A percentile compares a stretch with the other conserved stretches of the same genome.
Conservation (phyloP, 2,888 invertebrate genomes). For the Dexiosoma caninum region DNA sequence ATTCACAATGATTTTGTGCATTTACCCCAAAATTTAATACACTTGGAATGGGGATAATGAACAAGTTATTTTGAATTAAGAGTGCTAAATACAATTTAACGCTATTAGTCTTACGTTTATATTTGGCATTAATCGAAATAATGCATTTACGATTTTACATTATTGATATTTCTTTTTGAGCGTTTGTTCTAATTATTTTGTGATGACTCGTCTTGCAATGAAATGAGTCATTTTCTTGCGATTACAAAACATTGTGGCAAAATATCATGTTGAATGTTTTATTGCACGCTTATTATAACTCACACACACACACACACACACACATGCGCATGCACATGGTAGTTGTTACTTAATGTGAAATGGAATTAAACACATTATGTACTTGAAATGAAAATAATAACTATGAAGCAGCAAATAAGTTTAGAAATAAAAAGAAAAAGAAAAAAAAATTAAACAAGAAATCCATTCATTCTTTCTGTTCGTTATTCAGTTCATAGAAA, state of each 20-base stretch:
- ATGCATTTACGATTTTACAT: too few relatives aligned
- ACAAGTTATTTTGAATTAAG: too few relatives aligned
- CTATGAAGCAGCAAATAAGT: neutral
- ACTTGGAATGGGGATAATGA: too few relatives aligned
- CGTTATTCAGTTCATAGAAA: neutral
- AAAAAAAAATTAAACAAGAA: too few relatives aligned
- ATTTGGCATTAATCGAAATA: too few relatives aligned
- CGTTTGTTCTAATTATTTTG: slow-evolving; percentile 17
- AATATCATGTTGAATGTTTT: neutral
- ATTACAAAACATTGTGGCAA: neutral
- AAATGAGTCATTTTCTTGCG: slow-evolving; percentile 20
- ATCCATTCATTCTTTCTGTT: too few relatives aligned
- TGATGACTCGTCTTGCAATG: slow-evolving; percentile 2
- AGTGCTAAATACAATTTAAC: too few relatives aligned
- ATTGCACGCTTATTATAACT: neutral
- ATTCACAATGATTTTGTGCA: too few relatives aligned
- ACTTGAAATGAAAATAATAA: slow-evolving; percentile 39
- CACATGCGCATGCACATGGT: too few relatives aligned
- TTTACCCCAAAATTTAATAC: too few relatives aligned
- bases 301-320: neutral
- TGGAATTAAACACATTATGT: slow-evolving; percentile 29
- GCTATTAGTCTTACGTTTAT: too few relatives aligned
- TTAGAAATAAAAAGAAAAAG: slow-evolving; percentile 2
- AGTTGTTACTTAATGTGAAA: neutral
- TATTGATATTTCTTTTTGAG: too few relatives aligned